Conservation (phyloP, 2,888 invertebrate species). For the Lasioglossum oenotherae region DNA sequence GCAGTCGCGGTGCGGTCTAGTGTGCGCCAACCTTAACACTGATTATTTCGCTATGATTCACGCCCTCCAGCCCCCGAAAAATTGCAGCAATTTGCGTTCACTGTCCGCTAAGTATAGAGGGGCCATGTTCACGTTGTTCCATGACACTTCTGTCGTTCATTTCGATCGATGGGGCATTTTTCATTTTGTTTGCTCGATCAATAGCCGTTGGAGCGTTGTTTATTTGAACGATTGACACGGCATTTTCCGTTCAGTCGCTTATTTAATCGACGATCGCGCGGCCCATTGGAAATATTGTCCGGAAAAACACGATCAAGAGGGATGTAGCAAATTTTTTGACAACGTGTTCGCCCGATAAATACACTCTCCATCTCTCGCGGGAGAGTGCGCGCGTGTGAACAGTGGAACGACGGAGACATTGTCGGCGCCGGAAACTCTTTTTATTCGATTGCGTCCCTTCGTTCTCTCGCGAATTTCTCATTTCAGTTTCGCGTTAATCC, state of each 20-base stretch:
- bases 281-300: not conserved
- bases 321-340: not conserved
- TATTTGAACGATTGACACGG: not conserved
- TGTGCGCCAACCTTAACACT: too few species aligned
- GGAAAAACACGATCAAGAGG: not conserved
- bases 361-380: not conserved
- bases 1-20: too few species aligned
- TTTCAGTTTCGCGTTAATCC: slow-evolving; percentile 27
- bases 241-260: not conserved
- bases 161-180: not conserved
- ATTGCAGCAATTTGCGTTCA: not conserved
- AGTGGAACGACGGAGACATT: not conserved
- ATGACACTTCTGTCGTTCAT: not conserved
- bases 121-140: not conserved
- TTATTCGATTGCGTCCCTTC: not conserved
- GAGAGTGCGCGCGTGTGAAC: not conserved
- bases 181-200: not conserved
- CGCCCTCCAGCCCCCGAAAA: not conserved
- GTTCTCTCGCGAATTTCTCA: slow-evolving; percentile 15
- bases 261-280: slow-evolving; percentile 1
- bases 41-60: not conserved
- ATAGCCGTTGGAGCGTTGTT: not conserved
- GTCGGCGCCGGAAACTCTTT: not conserved
- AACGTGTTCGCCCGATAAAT: not conserved
- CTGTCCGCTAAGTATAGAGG: not conserved